Base-by-base conservation (phyloP, 2,888 invertebrate genomes). In the Psylliodes chrysocephalus region DNA sequence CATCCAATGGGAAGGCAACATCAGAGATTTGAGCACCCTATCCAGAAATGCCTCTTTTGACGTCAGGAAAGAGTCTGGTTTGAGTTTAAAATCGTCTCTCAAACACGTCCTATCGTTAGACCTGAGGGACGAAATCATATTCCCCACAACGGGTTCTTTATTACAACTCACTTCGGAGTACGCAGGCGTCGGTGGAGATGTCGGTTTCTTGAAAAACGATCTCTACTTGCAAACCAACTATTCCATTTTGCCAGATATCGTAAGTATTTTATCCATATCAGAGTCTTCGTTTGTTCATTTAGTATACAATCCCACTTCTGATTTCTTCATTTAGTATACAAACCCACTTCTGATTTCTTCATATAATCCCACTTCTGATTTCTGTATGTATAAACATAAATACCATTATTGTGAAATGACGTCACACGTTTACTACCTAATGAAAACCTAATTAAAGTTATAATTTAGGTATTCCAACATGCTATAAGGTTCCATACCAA, bases 101-200 rank as follows among this genome's bases (percentile, higher is more conserved):
- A 89, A 92, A 64, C 93, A 97, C 82, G 90, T 92, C 53, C 85
- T 93, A 67, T 85, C 89, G 0, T 87, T 90, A 61, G 96, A 96
- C 82, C 87, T 87, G 63, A 87, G 96, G 65, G 94, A 96, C 81
- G 90, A 90, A 73, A 81, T 84, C 2, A 89, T 95, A 61, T 93
- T 96, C 81, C 96, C 96, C 1, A 88, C 87, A 5, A 82, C 84
- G 40, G 96, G 96, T 2, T 81, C 88, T 4, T 84, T 91, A 69
- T 81, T 93, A 4, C 90, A 91, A 83, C 85, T 92, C 64, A 88
- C 88, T 3, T 89, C 92, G 73, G 98, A 98, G 83, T 85, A 93
- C 74, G 95, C 96, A 19, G 90, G 96, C 0, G 80, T 96, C 4
- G 96, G 97, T 7, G 98, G 98, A 1, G 93, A 96, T 79, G 89